phyloP scores from a whole-genome alignment of 2,113 vertebrate species.

The Brachyhypopomus gauderio region DNA sequence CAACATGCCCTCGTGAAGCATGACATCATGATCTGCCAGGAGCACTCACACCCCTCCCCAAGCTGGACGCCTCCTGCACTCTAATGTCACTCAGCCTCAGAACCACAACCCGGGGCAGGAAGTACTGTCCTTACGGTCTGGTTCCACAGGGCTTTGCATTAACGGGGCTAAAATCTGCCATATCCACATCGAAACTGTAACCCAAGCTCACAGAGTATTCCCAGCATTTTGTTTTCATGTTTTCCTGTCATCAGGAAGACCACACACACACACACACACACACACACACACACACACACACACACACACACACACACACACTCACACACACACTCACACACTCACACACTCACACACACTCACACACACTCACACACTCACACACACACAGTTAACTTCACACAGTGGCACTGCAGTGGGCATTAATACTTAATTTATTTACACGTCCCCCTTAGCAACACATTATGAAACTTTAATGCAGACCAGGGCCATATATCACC shows the following conservation, averaged over 20 bases:
- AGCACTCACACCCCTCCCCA: background rate
- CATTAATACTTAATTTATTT: constrained; percentile 35
- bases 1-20: background rate
- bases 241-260: background rate
- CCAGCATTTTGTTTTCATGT: background rate
- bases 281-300: constrained; percentile 15
- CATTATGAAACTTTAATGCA: constrained; percentile 6
- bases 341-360: constrained; percentile 8
- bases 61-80: background rate
- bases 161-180: background rate
- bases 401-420: background rate
- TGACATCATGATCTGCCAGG: background rate
- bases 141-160: background rate
- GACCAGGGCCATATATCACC: background rate
- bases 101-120: background rate
- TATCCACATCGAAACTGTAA: no score
- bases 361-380: background rate
- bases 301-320: constrained; percentile 1
- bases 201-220: background rate
- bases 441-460: constrained; percentile 23
- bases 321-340: background rate
- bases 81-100: background rate
- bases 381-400: background rate
- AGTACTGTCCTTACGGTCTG: no score
- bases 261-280: background rate